phyloP scores from a whole-genome alignment of 2,888 invertebrate species.

The Omphaloscelis lunosa region DNA sequence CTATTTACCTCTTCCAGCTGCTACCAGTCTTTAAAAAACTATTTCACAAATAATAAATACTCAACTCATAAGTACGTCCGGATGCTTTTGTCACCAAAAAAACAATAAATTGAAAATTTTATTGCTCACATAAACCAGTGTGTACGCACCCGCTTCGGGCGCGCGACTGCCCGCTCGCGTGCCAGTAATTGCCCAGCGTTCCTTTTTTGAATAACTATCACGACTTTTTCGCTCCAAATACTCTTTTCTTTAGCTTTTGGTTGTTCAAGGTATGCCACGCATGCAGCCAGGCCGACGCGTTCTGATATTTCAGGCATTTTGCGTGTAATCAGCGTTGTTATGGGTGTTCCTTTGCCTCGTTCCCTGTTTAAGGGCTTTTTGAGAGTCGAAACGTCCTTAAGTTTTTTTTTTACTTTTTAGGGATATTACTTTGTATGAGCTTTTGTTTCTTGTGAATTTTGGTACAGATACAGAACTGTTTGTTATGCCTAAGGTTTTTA shows the following conservation, averaged over 20 bases:
- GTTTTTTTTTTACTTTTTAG: constrained; percentile 43
- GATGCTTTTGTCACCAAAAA: constrained; percentile 37
- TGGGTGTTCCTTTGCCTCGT: constrained; percentile 68
- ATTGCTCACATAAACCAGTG: constrained; percentile 69
- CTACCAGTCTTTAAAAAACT: neutral
- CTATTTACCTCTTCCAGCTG: neutral
- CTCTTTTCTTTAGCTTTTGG: constrained; percentile 80
- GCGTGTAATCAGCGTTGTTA: constrained; percentile 68
- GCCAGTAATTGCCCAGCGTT: constrained; percentile 89
- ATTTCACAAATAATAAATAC: constrained; percentile 5
- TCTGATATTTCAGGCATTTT: constrained; percentile 86
- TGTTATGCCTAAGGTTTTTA: neutral
- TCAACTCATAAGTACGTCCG: constrained; percentile 3
- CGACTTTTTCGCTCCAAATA: constrained; percentile 90
- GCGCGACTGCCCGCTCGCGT: constrained; percentile 90
- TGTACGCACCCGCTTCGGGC: constrained; percentile 80
- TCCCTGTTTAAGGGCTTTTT: constrained; percentile 63
- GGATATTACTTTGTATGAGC: constrained; percentile 43
- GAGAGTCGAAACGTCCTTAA: constrained; percentile 60
- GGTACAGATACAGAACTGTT: neutral
- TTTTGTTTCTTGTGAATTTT: constrained; percentile 57
- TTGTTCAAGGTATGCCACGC: constrained; percentile 86
- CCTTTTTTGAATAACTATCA: constrained; percentile 90
- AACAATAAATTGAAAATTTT: constrained; percentile 60
- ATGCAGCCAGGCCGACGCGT: constrained; percentile 84